A percentile compares a stretch with the other conserved stretches of the same genome.
Conservation (phyloP, 2,113 vertebrate species). For the Callionymus lyra region DNA sequence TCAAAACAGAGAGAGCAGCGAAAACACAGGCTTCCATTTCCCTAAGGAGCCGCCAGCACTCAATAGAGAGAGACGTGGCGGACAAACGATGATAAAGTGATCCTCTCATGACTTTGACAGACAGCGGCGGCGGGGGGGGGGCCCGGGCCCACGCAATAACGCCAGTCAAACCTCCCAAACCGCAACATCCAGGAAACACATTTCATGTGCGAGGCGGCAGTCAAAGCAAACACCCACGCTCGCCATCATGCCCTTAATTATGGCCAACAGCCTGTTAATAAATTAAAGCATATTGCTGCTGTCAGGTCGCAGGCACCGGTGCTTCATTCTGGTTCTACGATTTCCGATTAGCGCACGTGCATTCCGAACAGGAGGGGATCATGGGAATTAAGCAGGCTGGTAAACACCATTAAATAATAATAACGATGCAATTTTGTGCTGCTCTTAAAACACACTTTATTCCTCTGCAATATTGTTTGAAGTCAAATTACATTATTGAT, state of each 20-base stretch:
- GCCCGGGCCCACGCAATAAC: slow-evolving; percentile 82
- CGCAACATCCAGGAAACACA: slow-evolving; percentile 30
- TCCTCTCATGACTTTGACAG: slow-evolving; percentile 76
- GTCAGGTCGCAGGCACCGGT: slow-evolving; percentile 17
- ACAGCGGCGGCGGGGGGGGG: slow-evolving; percentile 70
- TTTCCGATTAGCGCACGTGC: slow-evolving; percentile 1
- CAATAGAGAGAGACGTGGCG: slow-evolving; percentile 68
- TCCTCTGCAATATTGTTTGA: too few relatives aligned
- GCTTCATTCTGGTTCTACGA: neutral
- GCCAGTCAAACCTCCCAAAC: slow-evolving; percentile 60
- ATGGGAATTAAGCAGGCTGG: neutral
- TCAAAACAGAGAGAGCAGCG: slow-evolving; percentile 56
- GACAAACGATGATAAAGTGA: slow-evolving; percentile 99
- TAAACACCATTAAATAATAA: neutral
- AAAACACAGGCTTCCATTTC: slow-evolving; percentile 56
- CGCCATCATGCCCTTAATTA: slow-evolving; percentile 32
- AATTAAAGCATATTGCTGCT: slow-evolving; percentile 40
- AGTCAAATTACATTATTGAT: too few relatives aligned
- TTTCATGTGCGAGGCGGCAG: slow-evolving; percentile 38
- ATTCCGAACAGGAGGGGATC: neutral
- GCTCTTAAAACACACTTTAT: too few relatives aligned
- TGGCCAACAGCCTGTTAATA: slow-evolving; percentile 25
- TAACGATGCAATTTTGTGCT: too few relatives aligned
- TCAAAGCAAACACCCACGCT: slow-evolving; percentile 43
- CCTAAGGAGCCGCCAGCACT: slow-evolving; percentile 69